phyloP scores from a whole-genome alignment of 2,888 invertebrate genomes.

The Doris montereyensis region DNA sequence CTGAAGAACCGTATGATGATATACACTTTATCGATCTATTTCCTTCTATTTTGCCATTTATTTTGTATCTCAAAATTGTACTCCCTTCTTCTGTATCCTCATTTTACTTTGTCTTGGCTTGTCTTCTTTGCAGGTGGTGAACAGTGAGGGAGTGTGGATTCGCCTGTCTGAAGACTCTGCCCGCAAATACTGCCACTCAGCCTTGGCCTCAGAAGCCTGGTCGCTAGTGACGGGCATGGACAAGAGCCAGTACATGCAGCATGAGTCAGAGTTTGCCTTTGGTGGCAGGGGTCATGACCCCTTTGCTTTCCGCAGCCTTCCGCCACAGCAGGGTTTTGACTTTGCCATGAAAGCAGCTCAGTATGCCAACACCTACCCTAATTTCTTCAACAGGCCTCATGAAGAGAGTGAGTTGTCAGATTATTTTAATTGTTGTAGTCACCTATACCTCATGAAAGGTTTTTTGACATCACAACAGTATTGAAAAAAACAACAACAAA shows the following conservation, averaged over 20 bases:
- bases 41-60: too few species aligned
- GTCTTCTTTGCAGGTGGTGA: constrained; percentile 81
- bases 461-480: too few species aligned
- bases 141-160: constrained; percentile 97
- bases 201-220: constrained; percentile 81
- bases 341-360: constrained; percentile 72
- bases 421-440: too few species aligned
- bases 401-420: background rate
- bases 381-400: constrained; percentile 25
- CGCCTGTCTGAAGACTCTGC: constrained; percentile 84
- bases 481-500: too few species aligned
- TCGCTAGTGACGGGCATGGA: constrained; percentile 80
- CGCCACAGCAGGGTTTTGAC: constrained; percentile 76
- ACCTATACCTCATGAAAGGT: too few species aligned
- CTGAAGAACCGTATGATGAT: too few species aligned
- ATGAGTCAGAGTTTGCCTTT: constrained; percentile 73
- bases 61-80: too few species aligned
- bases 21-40: too few species aligned
- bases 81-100: too few species aligned
- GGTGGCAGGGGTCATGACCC: constrained; percentile 54
- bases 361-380: constrained; percentile 46
- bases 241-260: constrained; percentile 79
- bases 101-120: too few species aligned
- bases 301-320: constrained; percentile 58
- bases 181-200: constrained; percentile 77